These are phyloP conservation scores for Myathropa florea DNA, from an alignment of 2,888 invertebrate genomes.

Conservation along the genomic window DNA sequence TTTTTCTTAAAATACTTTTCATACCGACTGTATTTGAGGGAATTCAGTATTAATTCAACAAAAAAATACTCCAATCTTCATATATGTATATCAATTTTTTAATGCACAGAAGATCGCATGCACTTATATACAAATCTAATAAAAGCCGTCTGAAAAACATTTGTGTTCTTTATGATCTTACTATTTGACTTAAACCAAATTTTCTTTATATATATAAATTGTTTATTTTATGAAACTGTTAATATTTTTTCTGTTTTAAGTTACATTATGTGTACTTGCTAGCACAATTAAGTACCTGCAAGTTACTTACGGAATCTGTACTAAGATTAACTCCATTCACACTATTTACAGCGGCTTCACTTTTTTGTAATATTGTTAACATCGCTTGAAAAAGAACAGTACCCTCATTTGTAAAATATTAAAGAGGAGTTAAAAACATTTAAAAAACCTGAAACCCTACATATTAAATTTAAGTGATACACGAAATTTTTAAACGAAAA, in stretches of 20 bases:
- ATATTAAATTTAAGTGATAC: constrained; percentile 44
- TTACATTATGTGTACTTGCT: neutral
- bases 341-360: neutral
- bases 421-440: neutral
- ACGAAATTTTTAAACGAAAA: constrained; percentile 47
- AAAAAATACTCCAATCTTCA: neutral
- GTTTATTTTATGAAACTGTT: neutral
- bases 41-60: neutral
- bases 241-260: neutral
- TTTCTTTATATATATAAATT: neutral
- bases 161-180: neutral
- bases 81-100: neutral
- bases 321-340: neutral
- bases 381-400: neutral
- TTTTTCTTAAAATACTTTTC: neutral
- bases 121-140: neutral
- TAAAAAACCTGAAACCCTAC: constrained; percentile 10
- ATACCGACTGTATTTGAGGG: neutral
- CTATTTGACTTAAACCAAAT: neutral
- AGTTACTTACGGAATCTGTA: neutral
- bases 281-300: neutral
- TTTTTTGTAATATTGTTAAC: neutral
- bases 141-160: neutral
- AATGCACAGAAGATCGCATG: neutral
- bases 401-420: neutral